Evolutionary conservation across 2,888 invertebrate genomes (phyloP).

Genomic region (Heliothis peltigera): DNA sequence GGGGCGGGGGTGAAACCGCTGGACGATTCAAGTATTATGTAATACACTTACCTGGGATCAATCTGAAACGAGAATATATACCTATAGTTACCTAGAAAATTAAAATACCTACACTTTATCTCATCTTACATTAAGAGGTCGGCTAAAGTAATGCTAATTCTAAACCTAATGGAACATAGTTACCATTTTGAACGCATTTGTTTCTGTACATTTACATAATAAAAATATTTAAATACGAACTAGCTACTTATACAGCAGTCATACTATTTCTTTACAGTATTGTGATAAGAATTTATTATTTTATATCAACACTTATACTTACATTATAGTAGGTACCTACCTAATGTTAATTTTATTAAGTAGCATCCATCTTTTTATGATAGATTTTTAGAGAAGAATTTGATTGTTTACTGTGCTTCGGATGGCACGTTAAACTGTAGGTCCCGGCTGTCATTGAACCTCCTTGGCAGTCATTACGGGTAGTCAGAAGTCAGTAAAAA

Average conservation of each 20-base stretch:
- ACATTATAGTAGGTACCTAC: slow-evolving; percentile 1
- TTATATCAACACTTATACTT: not conserved
- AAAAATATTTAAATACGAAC: slow-evolving; percentile 54
- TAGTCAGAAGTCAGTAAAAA: too few relatives aligned
- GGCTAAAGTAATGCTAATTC: slow-evolving; percentile 42
- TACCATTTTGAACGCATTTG: slow-evolving; percentile 54
- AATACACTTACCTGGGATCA: too few relatives aligned
- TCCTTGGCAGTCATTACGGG: too few relatives aligned
- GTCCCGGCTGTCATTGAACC: too few relatives aligned
- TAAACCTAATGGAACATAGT: slow-evolving; percentile 39
- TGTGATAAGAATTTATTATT: slow-evolving; percentile 30
- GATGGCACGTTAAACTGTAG: too few relatives aligned
- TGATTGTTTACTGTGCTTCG: too few relatives aligned
- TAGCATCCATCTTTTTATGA: not conserved
- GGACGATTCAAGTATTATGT: too few relatives aligned
- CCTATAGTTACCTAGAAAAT: slow-evolving; percentile 7
- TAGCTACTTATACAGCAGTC: slow-evolving; percentile 28
- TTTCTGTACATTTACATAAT: slow-evolving; percentile 53
- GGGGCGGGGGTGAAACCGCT: too few relatives aligned
- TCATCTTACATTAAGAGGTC: slow-evolving; percentile 29
- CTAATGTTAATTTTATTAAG: not conserved
- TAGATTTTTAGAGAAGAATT: too few relatives aligned
- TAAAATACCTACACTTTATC: slow-evolving; percentile 17
- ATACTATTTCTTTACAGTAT: slow-evolving; percentile 20
- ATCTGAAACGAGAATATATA: not conserved